Percentiles rank a stretch among this genome's conserved stretches.
These are phyloP conservation scores for Pelochelys cantorii DNA, from an alignment of 2,797 vertebrate species.

Conservation along the genomic window DNA sequence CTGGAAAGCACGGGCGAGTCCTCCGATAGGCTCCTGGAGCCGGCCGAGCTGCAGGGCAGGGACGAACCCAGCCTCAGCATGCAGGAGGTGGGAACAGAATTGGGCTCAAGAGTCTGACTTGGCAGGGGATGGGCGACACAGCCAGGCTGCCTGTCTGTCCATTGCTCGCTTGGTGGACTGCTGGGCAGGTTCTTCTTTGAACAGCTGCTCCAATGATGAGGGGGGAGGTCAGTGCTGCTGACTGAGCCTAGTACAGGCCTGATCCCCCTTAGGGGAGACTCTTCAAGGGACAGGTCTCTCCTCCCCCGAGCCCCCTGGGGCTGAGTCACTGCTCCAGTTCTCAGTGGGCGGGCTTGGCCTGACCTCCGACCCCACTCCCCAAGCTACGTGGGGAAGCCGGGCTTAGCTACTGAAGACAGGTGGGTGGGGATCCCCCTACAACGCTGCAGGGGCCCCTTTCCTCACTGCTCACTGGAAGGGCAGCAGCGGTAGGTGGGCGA, in stretches of 20 bases:
- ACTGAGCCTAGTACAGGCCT: not conserved
- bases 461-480: not conserved
- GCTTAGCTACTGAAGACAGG: fast-evolving
- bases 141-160: not conserved
- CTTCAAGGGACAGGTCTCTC: not conserved
- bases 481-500: fast-evolving
- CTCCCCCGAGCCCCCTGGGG: not conserved
- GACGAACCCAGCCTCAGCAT: constrained; percentile 6
- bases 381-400: constrained; percentile 3
- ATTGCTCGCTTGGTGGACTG: not conserved
- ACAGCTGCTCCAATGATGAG: fast-evolving
- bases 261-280: not conserved
- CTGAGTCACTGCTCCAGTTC: not conserved
- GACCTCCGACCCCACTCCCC: constrained; percentile 33
- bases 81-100: constrained; percentile 40
- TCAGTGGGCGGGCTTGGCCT: not conserved
- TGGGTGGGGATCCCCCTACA: fast-evolving
- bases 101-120: constrained; percentile 18
- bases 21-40: constrained; percentile 84
- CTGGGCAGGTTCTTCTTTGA: fast-evolving
- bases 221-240: not conserved
- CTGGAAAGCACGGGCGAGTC: constrained; percentile 88
- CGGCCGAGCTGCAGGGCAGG: constrained; percentile 73
- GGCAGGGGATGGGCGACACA: not conserved
- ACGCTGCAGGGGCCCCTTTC: not conserved